Evolutionary conservation across 2,113 vertebrate genomes (phyloP).

Genomic region (Tachysurus fulvidraco): DNA sequence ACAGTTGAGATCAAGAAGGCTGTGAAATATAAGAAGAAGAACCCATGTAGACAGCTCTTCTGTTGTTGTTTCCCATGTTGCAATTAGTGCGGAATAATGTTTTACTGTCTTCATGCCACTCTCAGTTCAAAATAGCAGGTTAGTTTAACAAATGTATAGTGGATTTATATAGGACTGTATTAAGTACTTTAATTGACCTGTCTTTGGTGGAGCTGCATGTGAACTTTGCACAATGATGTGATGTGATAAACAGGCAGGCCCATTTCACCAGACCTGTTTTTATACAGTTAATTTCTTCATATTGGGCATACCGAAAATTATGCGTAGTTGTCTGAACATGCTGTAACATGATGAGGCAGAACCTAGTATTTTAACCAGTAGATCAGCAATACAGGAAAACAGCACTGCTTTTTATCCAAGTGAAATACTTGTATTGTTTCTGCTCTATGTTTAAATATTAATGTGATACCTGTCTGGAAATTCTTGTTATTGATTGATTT

Average conservation of each 20-base stretch:
- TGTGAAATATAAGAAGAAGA: conserved; percentile 80
- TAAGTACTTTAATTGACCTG: not conserved
- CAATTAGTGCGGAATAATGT: conserved; percentile 41
- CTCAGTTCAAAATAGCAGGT: conserved; percentile 4
- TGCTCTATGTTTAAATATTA: conserved; percentile 20
- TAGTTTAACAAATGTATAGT: not conserved
- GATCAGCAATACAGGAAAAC: not conserved
- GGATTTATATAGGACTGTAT: not conserved
- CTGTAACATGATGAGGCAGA: conserved; percentile 13
- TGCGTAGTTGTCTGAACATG: not conserved
- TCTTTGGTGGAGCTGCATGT: conserved; percentile 11
- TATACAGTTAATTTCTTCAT: not conserved
- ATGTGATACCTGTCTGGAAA: not conserved
- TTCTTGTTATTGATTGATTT: not conserved
- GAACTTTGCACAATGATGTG: conserved; percentile 14
- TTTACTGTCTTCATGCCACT: not conserved
- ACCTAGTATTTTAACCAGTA: conserved; percentile 43
- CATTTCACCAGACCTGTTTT: conserved; percentile 7
- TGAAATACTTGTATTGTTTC: not conserved
- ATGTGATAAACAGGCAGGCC: not conserved
- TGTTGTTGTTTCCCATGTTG: conserved; percentile 90
- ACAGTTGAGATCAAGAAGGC: conserved; percentile 80
- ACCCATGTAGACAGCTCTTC: conserved; percentile 84
- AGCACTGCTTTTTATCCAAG: conserved; percentile 55
- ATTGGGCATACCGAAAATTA: not conserved